A percentile compares a stretch with the other conserved stretches of the same genome.
Evolutionary conservation across 2,797 vertebrate genomes (phyloP).

Genomic region (Pseudochirops cupreus): DNA sequence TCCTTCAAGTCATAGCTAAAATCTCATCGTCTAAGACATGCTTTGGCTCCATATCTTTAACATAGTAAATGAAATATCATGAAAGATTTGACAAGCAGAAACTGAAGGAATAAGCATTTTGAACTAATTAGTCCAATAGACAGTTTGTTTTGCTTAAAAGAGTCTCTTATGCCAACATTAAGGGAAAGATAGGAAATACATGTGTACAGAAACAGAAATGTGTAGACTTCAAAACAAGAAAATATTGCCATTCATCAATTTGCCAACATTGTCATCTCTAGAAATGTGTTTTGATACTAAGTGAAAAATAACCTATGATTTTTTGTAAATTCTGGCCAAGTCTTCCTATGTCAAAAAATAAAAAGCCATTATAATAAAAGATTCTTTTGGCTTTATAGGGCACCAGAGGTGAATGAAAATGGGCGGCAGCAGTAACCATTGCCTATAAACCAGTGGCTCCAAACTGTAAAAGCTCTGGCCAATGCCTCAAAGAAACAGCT

Average conservation of each 20-base stretch:
- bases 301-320: constrained; percentile 21
- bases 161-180: constrained; percentile 48
- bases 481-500: background rate
- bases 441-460: constrained; percentile 6
- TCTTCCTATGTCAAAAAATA: constrained; percentile 13
- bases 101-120: constrained; percentile 23
- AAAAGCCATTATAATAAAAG: constrained; percentile 30
- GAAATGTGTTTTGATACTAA: constrained; percentile 36
- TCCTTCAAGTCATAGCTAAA: background rate
- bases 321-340: constrained; percentile 6
- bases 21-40: background rate
- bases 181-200: constrained; percentile 36
- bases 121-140: constrained; percentile 41
- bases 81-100: constrained; percentile 40
- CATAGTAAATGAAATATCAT: background rate
- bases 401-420: constrained; percentile 6
- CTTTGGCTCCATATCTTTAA: background rate
- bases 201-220: constrained; percentile 2
- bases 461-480: background rate
- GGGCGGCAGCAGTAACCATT: background rate
- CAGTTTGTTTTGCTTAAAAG: constrained; percentile 54
- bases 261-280: constrained; percentile 2
- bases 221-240: constrained; percentile 52
- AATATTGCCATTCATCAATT: constrained; percentile 34
- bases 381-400: background rate